phyloP scores from a whole-genome alignment of 2,113 vertebrate genomes.

The Felis catus region F.catus_Fca126_mat1.0 CM031415.1:191653501-191654000 shows the following conservation, averaged over 20 bases:
- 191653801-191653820: not conserved
- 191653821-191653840: not conserved
- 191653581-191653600: conserved; percentile 89
- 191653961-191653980: too few species aligned
- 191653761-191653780: not conserved
- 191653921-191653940: not conserved
- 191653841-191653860: not conserved
- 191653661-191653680: conserved; percentile 76
- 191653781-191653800: not conserved
- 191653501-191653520: conserved; percentile 90
- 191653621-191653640: conserved; percentile 74
- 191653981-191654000: not conserved
- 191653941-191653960: not conserved
- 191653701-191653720: not conserved
- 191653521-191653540: conserved; percentile 90
- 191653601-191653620: conserved; percentile 80
- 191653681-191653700: not conserved
- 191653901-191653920: not conserved
- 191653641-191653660: conserved; percentile 81
- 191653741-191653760: not conserved
- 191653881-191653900: not conserved
- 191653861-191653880: not conserved
- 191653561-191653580: conserved; percentile 83
- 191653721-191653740: not conserved
- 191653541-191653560: conserved; percentile 85